Percentiles rank a stretch among this genome's conserved stretches.
Conservation (phyloP, 2,888 invertebrate genomes). For the Synergus itoensis region DNA sequence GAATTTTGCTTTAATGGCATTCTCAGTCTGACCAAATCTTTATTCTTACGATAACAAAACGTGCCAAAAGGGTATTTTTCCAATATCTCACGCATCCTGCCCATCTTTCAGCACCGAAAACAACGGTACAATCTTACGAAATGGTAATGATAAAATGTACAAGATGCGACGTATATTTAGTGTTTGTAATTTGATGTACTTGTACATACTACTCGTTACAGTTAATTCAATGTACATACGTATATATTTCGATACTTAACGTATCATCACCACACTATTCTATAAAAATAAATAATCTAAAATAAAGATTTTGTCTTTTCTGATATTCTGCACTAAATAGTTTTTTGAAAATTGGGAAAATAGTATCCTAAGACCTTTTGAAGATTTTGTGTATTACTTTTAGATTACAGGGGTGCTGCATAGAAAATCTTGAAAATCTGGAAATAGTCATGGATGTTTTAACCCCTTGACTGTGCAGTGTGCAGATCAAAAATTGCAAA, state of each 20-base stretch:
- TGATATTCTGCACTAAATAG: neutral
- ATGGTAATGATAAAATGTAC: slow-evolving; percentile 64
- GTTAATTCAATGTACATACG: slow-evolving; percentile 59
- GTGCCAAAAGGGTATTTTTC: slow-evolving; percentile 52
- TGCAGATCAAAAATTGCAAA: no score
- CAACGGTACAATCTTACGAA: slow-evolving; percentile 60
- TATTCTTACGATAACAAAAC: slow-evolving; percentile 46
- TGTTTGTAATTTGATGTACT: slow-evolving; percentile 75
- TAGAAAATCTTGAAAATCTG: no score
- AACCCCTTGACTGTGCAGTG: no score
- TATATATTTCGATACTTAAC: slow-evolving; percentile 38
- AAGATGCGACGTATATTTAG: slow-evolving; percentile 67
- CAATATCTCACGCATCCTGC: slow-evolving; percentile 38
- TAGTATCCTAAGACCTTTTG: neutral
- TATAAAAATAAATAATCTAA: slow-evolving; percentile 40
- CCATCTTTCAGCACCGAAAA: slow-evolving; percentile 45
- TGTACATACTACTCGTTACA: slow-evolving; percentile 75
- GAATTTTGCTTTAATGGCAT: slow-evolving; percentile 19
- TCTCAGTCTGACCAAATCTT: slow-evolving; percentile 38
- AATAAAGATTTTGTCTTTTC: slow-evolving; percentile 27
- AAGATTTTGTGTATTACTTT: no score
- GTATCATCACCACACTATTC: slow-evolving; percentile 39
- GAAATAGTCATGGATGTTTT: no score
- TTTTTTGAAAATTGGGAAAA: neutral
- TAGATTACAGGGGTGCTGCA: no score